A percentile compares a stretch with the other conserved stretches of the same genome.
These are phyloP conservation scores for Melanitta fusca DNA, from an alignment of 2,797 vertebrate genomes.

Conservation along the genomic window DNA sequence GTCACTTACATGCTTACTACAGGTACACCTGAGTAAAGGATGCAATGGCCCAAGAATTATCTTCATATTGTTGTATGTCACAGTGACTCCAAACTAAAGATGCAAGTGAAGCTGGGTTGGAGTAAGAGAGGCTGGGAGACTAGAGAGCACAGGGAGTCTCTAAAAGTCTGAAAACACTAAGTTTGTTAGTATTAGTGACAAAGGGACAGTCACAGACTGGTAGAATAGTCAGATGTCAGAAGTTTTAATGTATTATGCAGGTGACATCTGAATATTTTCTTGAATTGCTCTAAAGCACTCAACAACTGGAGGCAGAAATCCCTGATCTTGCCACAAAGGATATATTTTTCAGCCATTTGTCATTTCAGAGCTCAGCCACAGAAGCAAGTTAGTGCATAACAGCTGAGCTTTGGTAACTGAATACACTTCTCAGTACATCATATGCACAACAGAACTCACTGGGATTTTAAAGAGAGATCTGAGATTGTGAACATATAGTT, in stretches of 20 bases:
- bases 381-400: not conserved
- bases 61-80: not conserved
- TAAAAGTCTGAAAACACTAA: not conserved
- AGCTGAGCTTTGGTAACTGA: not conserved
- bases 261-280: not conserved
- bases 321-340: not conserved
- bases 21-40: not conserved
- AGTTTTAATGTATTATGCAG: not conserved
- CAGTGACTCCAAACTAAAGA: not conserved
- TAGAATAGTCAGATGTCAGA: not conserved
- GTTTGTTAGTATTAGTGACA: not conserved
- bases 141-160: not conserved
- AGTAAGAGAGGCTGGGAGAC: not conserved
- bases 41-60: not conserved
- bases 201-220: not conserved
- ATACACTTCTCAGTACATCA: not conserved
- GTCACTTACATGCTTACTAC: not conserved
- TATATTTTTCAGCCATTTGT: conserved; percentile 8
- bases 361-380: conserved; percentile 7
- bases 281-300: not conserved
- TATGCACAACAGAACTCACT: not conserved
- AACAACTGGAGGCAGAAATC: not conserved
- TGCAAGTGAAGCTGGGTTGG: not conserved
- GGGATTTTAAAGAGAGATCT: conserved; percentile 14
- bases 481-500: conserved; percentile 29